phyloP scores from a whole-genome alignment of 2,113 vertebrate genomes.

The Glaucidium brasilianum region DNA sequence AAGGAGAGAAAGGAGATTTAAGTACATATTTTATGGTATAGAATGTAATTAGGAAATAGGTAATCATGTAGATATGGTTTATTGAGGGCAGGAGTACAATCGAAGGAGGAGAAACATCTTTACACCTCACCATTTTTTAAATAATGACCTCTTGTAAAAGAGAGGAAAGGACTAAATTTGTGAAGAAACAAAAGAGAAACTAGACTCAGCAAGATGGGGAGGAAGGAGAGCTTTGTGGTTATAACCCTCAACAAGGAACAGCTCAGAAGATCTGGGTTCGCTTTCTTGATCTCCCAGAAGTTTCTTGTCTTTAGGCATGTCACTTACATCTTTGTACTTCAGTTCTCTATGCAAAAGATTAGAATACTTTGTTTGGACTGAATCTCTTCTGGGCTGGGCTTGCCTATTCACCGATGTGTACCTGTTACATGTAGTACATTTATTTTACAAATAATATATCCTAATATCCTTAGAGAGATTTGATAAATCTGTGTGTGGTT shows the following conservation, averaged over 20 bases:
- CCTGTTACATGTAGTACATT: background rate
- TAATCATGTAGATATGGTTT: background rate
- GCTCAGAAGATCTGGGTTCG: background rate
- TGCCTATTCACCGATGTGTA: background rate
- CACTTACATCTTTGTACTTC: background rate
- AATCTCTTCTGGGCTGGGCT: background rate
- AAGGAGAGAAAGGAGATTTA: background rate
- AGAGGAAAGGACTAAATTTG: slow-evolving; percentile 47
- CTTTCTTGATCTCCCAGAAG: background rate
- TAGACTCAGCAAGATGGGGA: background rate
- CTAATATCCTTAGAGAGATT: background rate
- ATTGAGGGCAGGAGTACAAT: background rate
- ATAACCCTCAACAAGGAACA: background rate
- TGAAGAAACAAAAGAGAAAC: slow-evolving; percentile 51
- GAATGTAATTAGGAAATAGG: background rate
- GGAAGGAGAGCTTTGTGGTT: slow-evolving; percentile 43
- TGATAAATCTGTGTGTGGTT: background rate
- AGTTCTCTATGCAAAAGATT: background rate
- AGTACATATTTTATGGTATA: background rate
- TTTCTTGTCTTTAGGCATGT: background rate
- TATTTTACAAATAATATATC: background rate
- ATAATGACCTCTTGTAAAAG: slow-evolving; percentile 54
- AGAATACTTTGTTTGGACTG: background rate
- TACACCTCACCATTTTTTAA: background rate
- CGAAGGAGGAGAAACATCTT: slow-evolving; percentile 13